These are phyloP conservation scores for Caradrina kadenii DNA, from an alignment of 2,888 invertebrate genomes.

Conservation along the genomic window DNA sequence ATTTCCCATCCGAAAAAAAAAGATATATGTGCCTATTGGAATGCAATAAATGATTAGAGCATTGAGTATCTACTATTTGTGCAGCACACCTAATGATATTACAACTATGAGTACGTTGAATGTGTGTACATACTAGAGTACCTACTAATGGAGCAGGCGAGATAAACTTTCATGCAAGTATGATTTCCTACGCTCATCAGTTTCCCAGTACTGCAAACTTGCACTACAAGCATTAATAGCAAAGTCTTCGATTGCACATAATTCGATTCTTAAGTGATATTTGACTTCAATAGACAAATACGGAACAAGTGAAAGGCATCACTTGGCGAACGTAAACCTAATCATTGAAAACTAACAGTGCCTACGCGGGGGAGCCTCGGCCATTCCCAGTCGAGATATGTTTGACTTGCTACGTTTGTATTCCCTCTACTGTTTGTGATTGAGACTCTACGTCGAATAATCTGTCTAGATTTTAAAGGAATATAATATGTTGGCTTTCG, in stretches of 20 bases:
- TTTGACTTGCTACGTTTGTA: constrained; percentile 69
- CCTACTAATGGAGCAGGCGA: constrained; percentile 9
- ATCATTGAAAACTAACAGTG: constrained; percentile 81
- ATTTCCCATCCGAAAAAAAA: no score
- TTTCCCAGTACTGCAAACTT: neutral
- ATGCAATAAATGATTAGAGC: no score
- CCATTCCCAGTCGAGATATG: constrained; percentile 52
- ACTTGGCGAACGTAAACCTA: constrained; percentile 78
- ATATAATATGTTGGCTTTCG: constrained; percentile 37
- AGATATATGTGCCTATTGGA: no score
- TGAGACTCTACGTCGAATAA: constrained; percentile 57
- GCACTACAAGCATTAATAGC: constrained; percentile 45
- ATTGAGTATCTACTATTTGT: constrained; percentile 1
- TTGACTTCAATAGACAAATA: constrained; percentile 75
- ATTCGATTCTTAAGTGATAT: constrained; percentile 62
- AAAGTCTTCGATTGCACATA: constrained; percentile 58
- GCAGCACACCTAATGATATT: neutral
- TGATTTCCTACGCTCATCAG: neutral
- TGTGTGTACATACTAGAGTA: neutral
- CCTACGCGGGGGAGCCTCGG: constrained; percentile 57
- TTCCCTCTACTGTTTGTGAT: constrained; percentile 62
- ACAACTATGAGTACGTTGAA: neutral
- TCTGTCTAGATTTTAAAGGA: constrained; percentile 54
- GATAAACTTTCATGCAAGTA: neutral
- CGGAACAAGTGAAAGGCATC: constrained; percentile 71